These are phyloP conservation scores for Rhinichthys klamathensis DNA, from an alignment of 2,113 vertebrate genomes.

Conservation along the genomic window DNA sequence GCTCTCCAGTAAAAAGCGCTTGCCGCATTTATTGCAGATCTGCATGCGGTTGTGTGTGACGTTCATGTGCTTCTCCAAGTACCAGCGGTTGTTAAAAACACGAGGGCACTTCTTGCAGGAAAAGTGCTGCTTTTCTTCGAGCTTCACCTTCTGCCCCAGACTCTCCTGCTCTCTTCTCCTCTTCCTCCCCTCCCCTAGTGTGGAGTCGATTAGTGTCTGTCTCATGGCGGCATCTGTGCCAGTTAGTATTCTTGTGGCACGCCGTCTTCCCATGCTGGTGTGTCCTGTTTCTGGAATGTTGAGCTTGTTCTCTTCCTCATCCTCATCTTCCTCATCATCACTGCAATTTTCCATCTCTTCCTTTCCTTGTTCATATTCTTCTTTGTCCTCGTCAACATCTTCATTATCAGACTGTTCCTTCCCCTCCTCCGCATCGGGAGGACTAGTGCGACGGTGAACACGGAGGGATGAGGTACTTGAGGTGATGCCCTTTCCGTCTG, in stretches of 20 bases:
- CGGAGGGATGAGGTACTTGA: conserved; percentile 67
- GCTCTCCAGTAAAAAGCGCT: conserved; percentile 92
- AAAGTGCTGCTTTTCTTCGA: conserved; percentile 94
- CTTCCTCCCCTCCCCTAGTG: conserved; percentile 72
- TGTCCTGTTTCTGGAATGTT: conserved; percentile 74
- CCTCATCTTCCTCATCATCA: conserved; percentile 65
- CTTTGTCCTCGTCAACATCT: conserved; percentile 66
- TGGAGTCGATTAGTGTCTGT: conserved; percentile 73
- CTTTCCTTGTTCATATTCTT: conserved; percentile 70
- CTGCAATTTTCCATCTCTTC: conserved; percentile 72
- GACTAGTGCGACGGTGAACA: conserved; percentile 66
- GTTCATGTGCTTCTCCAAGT: conserved; percentile 97
- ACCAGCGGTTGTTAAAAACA: conserved; percentile 97
- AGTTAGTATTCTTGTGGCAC: conserved; percentile 68
- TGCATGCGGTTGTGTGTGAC: conserved; percentile 97
- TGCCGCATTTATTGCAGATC: conserved; percentile 93
- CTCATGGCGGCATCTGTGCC: conserved; percentile 68
- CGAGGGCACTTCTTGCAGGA: conserved; percentile 93
- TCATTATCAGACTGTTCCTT: conserved; percentile 76
- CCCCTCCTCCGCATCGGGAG: conserved; percentile 68
- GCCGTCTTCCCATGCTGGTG: conserved; percentile 68
- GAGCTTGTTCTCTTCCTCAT: conserved; percentile 77
- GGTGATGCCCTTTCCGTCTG: conserved; percentile 77
- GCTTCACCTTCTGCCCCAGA: conserved; percentile 86
- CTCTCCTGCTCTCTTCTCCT: conserved; percentile 80